phyloP scores from a whole-genome alignment of 2,113 vertebrate species.

The Pomatorhinus ruficollis region DNA sequence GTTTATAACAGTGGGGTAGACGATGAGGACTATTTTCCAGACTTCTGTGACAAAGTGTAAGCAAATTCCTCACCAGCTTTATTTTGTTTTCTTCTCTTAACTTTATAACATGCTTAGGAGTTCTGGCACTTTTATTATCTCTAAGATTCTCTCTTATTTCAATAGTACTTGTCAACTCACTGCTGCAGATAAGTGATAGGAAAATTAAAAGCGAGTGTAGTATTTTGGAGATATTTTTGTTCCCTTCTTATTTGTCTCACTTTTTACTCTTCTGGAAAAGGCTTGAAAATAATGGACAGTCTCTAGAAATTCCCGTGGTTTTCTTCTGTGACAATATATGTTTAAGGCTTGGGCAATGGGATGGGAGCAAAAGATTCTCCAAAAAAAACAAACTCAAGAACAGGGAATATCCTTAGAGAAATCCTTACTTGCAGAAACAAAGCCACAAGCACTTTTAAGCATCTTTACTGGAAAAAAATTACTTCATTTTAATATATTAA shows the following conservation, averaged over 20 bases:
- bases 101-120: background rate
- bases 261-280: background rate
- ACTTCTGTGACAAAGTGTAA: background rate
- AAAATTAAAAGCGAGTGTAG: background rate
- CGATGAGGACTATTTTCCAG: background rate
- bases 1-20: background rate
- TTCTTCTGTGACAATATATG: background rate
- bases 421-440: background rate
- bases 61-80: background rate
- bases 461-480: background rate
- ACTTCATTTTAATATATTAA: slow-evolving; percentile 1
- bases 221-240: background rate
- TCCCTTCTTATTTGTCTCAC: background rate
- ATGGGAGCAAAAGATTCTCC: background rate
- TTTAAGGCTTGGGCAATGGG: background rate
- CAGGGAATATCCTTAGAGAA: background rate
- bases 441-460: background rate
- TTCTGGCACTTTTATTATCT: background rate
- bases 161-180: background rate
- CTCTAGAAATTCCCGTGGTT: background rate
- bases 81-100: background rate
- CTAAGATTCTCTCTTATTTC: background rate
- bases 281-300: background rate
- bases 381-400: background rate
- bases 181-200: background rate